Evolutionary conservation across 2,113 vertebrate species (phyloP).

Genomic region (Struthio camelus): DNA sequence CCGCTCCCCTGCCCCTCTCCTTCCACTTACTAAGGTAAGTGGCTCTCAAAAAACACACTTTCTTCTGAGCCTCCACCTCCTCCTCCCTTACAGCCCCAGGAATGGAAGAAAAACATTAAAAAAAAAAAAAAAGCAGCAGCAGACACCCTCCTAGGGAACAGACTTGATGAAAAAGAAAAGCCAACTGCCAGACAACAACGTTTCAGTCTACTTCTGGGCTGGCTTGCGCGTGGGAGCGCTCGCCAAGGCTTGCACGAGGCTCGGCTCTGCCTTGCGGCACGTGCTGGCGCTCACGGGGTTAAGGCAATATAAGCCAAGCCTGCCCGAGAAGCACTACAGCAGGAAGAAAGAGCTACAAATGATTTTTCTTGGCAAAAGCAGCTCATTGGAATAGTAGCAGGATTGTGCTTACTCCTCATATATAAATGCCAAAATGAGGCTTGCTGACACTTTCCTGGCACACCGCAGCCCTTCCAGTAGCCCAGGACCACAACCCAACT

Average conservation of each 20-base stretch:
- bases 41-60: not conserved
- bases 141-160: not conserved
- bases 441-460: constrained; percentile 73
- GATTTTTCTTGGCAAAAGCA: constrained; percentile 77
- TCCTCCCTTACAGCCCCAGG: not conserved
- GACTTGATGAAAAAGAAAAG: constrained; percentile 61
- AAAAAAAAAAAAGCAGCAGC: constrained; percentile 42
- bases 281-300: constrained; percentile 53
- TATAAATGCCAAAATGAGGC: constrained; percentile 65
- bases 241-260: constrained; percentile 57
- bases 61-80: not conserved
- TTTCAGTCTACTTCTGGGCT: constrained; percentile 34
- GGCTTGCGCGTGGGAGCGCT: constrained; percentile 21
- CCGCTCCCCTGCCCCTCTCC: not conserved
- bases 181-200: constrained; percentile 57
- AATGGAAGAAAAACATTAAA: constrained; percentile 37
- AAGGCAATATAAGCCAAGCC: constrained; percentile 46
- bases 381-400: constrained; percentile 67
- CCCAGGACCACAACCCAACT: constrained; percentile 4
- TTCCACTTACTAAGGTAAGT: not conserved
- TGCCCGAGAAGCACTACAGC: constrained; percentile 59
- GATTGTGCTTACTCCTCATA: constrained; percentile 72
- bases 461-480: not conserved
- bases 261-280: not conserved
- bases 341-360: constrained; percentile 72